Evolutionary conservation across 2,113 vertebrate genomes (phyloP).

Genomic region (Aspidoscelis tigris): DNA sequence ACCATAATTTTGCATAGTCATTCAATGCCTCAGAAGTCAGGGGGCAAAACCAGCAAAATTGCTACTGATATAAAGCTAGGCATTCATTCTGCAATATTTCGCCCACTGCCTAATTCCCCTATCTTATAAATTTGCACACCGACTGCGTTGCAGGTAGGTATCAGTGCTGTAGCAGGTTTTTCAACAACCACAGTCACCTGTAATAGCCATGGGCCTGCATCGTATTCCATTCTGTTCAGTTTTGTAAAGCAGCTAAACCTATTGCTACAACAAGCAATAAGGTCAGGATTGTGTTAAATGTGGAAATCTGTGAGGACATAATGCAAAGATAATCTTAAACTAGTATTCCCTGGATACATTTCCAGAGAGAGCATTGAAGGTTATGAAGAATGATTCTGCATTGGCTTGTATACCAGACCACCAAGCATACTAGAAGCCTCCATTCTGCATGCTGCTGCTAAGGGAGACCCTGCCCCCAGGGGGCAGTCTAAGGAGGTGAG

Average conservation of each 20-base stretch:
- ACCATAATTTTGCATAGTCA: constrained; percentile 48
- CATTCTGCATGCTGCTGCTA: no score
- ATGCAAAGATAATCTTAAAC: not conserved
- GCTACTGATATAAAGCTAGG: constrained; percentile 44
- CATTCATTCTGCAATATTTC: constrained; percentile 24
- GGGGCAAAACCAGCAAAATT: constrained; percentile 32
- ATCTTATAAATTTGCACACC: not conserved
- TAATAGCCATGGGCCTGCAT: not conserved
- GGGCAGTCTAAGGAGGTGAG: no score
- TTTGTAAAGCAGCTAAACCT: not conserved
- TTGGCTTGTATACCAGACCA: no score
- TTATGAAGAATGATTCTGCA: not conserved
- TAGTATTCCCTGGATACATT: not conserved
- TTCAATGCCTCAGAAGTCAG: constrained; percentile 29
- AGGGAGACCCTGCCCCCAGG: no score
- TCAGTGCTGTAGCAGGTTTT: not conserved
- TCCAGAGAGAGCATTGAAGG: not conserved
- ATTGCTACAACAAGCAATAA: not conserved
- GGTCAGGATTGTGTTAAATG: not conserved
- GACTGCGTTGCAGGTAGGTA: not conserved
- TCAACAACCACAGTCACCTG: not conserved
- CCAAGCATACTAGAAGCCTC: no score
- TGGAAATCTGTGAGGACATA: no score
- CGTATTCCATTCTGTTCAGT: not conserved
- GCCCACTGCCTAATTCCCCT: constrained; percentile 13